A percentile compares a stretch with the other conserved stretches of the same genome.
phyloP scores from a whole-genome alignment of 2,797 vertebrate species.

The Coccyzus lansbergi region DNA sequence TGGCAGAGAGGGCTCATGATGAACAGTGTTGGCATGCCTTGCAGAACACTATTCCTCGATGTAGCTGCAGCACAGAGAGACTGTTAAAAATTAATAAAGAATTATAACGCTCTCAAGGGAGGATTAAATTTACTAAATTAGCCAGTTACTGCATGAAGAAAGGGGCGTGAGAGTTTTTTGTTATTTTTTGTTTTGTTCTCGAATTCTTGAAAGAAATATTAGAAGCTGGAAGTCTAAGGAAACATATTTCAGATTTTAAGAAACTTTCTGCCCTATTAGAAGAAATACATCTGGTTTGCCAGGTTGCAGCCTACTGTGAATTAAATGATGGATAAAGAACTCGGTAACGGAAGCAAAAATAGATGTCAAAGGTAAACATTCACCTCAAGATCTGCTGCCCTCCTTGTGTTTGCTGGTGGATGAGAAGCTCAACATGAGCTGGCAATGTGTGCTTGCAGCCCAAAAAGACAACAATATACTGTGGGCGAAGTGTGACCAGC shows the following conservation, averaged over 20 bases:
- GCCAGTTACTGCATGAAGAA: background rate
- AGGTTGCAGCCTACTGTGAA: background rate
- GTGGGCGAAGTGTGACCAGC: no score
- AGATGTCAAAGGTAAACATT: background rate
- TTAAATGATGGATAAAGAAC: background rate
- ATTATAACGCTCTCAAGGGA: background rate
- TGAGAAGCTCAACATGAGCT: no score
- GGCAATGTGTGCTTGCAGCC: no score
- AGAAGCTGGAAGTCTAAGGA: background rate
- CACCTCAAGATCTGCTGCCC: background rate
- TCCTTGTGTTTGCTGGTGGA: no score
- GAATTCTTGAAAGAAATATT: constrained; percentile 29
- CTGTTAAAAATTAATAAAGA: background rate
- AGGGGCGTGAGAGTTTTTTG: background rate
- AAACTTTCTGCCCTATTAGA: constrained; percentile 15
- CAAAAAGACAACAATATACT: no score
- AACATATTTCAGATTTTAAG: background rate
- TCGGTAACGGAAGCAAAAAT: background rate
- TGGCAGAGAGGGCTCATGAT: rapidly evolving
- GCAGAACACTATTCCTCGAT: background rate
- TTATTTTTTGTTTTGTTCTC: background rate
- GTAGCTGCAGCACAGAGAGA: background rate
- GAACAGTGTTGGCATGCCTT: background rate
- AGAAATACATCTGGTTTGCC: background rate
- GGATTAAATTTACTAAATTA: background rate